Evolutionary conservation across 2,113 vertebrate genomes (phyloP).

Genomic region (Nicator chloris): DNA sequence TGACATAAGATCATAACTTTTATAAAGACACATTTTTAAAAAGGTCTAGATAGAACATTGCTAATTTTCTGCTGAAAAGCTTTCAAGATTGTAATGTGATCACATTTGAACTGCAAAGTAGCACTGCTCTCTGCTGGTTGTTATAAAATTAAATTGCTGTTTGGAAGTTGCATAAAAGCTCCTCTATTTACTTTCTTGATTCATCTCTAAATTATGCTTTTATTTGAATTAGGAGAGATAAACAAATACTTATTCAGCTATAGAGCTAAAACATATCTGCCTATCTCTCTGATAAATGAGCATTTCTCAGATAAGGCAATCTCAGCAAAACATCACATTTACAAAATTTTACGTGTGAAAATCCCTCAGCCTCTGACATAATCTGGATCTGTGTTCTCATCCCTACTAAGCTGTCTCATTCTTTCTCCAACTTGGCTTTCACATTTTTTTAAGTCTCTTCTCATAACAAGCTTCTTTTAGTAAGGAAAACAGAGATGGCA

Average conservation of each 20-base stretch:
- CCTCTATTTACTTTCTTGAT: not conserved
- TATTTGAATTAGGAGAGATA: not conserved
- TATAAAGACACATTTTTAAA: not conserved
- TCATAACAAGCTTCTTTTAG: not conserved
- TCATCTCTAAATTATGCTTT: not conserved
- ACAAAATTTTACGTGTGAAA: not conserved
- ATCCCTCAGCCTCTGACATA: not conserved
- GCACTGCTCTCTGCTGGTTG: constrained; percentile 60
- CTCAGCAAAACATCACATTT: not conserved
- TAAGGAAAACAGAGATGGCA: not conserved
- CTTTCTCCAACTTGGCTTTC: not conserved
- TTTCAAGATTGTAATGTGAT: not conserved
- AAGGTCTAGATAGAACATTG: not conserved
- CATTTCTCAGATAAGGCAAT: not conserved
- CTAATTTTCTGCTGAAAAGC: not conserved
- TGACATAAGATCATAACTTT: not conserved
- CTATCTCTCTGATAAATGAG: not conserved
- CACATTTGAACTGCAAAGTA: not conserved
- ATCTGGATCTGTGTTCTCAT: not conserved
- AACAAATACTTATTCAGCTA: not conserved
- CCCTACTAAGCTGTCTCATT: not conserved
- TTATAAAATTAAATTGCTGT: constrained; percentile 4
- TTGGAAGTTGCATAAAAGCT: not conserved
- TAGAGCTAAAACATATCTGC: not conserved
- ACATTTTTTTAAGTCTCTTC: not conserved